Evolutionary conservation across 2,113 vertebrate species (phyloP), one percentile per base, ranked within the genome.

Genomic region (Pionites leucogaster): DNA sequence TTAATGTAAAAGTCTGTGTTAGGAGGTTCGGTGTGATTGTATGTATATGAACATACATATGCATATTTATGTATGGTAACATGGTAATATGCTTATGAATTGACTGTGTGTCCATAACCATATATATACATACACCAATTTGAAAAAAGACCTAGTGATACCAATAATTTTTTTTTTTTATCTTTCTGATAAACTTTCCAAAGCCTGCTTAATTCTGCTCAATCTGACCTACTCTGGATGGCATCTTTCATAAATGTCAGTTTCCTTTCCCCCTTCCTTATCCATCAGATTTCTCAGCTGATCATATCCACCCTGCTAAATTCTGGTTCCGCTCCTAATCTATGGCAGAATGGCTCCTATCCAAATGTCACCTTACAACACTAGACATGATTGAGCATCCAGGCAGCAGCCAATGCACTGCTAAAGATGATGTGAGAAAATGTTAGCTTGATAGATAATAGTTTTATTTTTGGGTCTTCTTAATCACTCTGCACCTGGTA

Each of bases 31-130:
- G 42, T 78, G 81, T 81, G 68, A 72, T 78, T 89, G 17, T 55
- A 92, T 75, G 77, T 81, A 86, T 92, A 86, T 55, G 46, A 62
- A 82, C 84, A 70, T 53, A 74, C 17, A 81, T 86, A 84, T 95
- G 57, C 92, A 91, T 95, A 95, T 91, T 81, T 82, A 95, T 91
- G 47, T 90, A 96, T 95, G 87, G 39, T 95, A 93, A 94, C 92
- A 59, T 3, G 19, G n/a, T 39, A 91, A 79, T 85, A 90, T 53
- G 65, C 1, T 2, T 74, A 85, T 47, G 23, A 81, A 44, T 57
- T 52, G n/a, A 64, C 70, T 70, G 63, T 74, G 44, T 59, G 35
- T 86, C 14, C 49, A 92, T 94, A 88, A 94, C 87, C 89, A 96
- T 88, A 62, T 37, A 92, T 77, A 92, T 70, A 52, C n/a, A 71